A percentile compares a stretch with the other conserved stretches of the same genome.
These are phyloP conservation scores for Tetragonula carbonaria DNA, from an alignment of 2,888 invertebrate genomes.

Conservation along the genomic window DNA sequence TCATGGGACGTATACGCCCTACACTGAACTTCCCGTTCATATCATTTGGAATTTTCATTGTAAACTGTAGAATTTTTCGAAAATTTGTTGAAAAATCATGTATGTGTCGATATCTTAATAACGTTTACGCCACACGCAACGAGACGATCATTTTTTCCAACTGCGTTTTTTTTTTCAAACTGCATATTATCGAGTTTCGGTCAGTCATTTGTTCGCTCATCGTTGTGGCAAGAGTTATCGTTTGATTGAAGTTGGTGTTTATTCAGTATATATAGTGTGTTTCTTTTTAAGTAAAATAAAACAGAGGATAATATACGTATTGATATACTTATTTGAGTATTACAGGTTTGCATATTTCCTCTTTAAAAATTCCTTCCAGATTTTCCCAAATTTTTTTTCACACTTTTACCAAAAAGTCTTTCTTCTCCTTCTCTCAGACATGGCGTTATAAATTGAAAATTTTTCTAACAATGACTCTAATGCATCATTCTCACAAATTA, in stretches of 20 bases:
- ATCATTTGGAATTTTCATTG: no score
- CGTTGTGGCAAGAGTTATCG: background rate
- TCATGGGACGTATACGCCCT: no score
- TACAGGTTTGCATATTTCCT: background rate
- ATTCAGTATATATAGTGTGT: background rate
- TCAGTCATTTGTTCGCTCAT: no score
- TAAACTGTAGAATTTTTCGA: background rate
- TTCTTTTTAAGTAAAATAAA: background rate
- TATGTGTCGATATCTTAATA: background rate
- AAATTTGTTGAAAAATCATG: background rate
- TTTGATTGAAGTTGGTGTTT: background rate
- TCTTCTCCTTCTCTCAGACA: no score
- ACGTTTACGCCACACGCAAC: background rate
- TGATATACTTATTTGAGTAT: constrained; percentile 25
- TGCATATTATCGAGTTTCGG: no score
- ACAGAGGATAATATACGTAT: background rate
- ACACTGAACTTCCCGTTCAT: background rate
- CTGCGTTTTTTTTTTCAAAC: no score
- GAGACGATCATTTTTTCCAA: no score
- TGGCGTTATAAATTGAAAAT: constrained; percentile 1
- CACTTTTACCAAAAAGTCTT: no score
- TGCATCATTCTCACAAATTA: constrained; percentile 21
- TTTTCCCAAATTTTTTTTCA: no score
- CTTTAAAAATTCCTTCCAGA: no score
- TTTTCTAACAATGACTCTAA: constrained; percentile 38